phyloP scores from a whole-genome alignment of 2,888 invertebrate genomes.

The Acleris cristana region DNA sequence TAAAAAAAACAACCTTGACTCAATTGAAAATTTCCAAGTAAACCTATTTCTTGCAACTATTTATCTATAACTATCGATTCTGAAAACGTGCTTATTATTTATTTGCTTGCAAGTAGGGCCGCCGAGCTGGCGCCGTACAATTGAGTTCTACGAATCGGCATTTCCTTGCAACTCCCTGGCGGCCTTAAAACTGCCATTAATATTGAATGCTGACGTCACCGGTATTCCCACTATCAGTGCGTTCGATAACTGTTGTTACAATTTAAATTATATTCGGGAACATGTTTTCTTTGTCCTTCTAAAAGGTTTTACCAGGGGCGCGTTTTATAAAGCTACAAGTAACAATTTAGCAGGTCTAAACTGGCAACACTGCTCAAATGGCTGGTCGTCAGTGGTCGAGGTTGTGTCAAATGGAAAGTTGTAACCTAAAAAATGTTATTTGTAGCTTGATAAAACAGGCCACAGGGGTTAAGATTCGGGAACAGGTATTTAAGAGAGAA shows the following conservation, averaged over 20 bases:
- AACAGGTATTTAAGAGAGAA: too few relatives aligned
- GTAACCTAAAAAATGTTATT: too few relatives aligned
- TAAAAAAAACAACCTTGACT: not conserved
- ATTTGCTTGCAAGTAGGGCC: conserved; percentile 68
- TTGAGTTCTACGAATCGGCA: conserved; percentile 73
- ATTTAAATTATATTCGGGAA: not conserved
- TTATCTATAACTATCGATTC: conserved; percentile 50
- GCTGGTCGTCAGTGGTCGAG: too few relatives aligned
- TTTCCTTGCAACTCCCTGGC: conserved; percentile 70
- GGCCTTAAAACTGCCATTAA: conserved; percentile 67
- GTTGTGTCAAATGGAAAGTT: too few relatives aligned
- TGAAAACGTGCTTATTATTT: conserved; percentile 67
- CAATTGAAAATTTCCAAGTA: conserved; percentile 7
- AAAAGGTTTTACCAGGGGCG: too few relatives aligned
- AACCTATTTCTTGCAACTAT: conserved; percentile 19
- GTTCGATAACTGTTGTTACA: not conserved
- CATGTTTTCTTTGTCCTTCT: not conserved
- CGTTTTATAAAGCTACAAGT: too few relatives aligned
- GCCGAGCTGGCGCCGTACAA: conserved; percentile 68
- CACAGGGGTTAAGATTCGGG: too few relatives aligned
- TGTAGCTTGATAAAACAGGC: too few relatives aligned
- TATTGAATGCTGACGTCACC: conserved; percentile 59
- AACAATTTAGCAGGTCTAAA: too few relatives aligned
- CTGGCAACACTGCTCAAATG: too few relatives aligned
- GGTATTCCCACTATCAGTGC: conserved; percentile 36